A percentile compares a stretch with the other conserved stretches of the same genome.
phyloP scores from a whole-genome alignment of 2,888 invertebrate genomes.

The Ptilodon capucinus region DNA sequence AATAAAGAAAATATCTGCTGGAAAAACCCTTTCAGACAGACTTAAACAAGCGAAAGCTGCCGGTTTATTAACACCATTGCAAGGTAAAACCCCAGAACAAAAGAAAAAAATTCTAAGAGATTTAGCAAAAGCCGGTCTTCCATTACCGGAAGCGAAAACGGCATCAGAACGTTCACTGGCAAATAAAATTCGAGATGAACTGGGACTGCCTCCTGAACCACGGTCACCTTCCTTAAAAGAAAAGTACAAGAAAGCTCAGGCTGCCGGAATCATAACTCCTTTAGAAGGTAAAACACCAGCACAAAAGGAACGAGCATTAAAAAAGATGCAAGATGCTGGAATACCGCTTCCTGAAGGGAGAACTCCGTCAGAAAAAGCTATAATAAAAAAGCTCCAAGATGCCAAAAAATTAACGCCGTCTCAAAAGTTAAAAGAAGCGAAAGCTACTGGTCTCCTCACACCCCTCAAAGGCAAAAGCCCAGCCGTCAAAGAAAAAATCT shows the following conservation, averaged over 20 bases:
- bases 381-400: conserved; percentile 18
- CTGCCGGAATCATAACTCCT: too few relatives aligned
- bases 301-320: too few relatives aligned
- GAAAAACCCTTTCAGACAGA: conserved; percentile 23
- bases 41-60: conserved; percentile 30
- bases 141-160: conserved; percentile 27
- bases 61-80: conserved; percentile 26
- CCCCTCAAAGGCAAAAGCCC: too few relatives aligned
- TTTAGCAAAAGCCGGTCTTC: conserved; percentile 23
- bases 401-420: conserved; percentile 10
- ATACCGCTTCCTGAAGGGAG: too few relatives aligned
- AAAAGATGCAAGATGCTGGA: too few relatives aligned
- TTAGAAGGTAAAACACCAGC: too few relatives aligned
- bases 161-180: conserved; percentile 28
- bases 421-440: conserved; percentile 29
- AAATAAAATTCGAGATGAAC: conserved; percentile 20
- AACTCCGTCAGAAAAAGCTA: too few relatives aligned
- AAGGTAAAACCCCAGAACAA: conserved; percentile 29
- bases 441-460: conserved; percentile 37
- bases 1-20: conserved; percentile 7
- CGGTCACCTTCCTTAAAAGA: conserved; percentile 15
- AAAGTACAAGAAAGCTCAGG: conserved; percentile 6
- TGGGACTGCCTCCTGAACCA: conserved; percentile 25
- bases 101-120: conserved; percentile 35
- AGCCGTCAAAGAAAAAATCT: conserved; percentile 35